A percentile compares a stretch with the other conserved stretches of the same genome.
Evolutionary conservation across 2,113 vertebrate genomes (phyloP).

Genomic region (Athene cunicularia): DNA sequence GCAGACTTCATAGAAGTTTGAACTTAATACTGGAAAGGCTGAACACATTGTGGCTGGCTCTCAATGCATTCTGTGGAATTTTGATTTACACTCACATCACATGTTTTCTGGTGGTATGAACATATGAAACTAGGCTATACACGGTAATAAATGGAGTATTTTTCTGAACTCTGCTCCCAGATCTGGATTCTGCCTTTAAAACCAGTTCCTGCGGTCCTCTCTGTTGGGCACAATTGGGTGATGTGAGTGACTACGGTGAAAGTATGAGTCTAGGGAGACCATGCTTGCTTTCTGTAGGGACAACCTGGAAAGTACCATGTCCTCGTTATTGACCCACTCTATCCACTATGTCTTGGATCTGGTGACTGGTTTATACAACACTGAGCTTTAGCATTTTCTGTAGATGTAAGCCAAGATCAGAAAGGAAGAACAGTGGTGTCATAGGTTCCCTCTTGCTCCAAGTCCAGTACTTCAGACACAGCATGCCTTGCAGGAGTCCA

Average conservation of each 20-base stretch:
- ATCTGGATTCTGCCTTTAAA: neutral
- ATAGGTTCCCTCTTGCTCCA: neutral
- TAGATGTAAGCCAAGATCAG: neutral
- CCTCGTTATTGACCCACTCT: fast-evolving
- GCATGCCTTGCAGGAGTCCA: neutral
- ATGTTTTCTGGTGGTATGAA: neutral
- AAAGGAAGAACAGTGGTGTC: neutral
- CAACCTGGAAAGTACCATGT: neutral
- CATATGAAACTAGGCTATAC: neutral
- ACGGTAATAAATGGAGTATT: neutral
- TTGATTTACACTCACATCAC: neutral
- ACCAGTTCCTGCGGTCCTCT: neutral
- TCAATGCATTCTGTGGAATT: neutral
- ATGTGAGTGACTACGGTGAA: fast-evolving
- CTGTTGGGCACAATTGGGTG: neutral
- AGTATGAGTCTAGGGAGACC: fast-evolving
- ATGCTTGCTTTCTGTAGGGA: neutral
- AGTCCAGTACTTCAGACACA: neutral
- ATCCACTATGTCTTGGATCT: neutral
- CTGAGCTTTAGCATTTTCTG: neutral
- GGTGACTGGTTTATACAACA: neutral
- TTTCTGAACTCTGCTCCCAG: neutral
- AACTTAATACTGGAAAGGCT: neutral
- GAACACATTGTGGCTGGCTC: neutral
- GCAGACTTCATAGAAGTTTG: neutral